A percentile compares a stretch with the other conserved stretches of the same genome.
Conservation (phyloP, 2,113 vertebrate species). For the Callorhinus ursinus region DNA sequence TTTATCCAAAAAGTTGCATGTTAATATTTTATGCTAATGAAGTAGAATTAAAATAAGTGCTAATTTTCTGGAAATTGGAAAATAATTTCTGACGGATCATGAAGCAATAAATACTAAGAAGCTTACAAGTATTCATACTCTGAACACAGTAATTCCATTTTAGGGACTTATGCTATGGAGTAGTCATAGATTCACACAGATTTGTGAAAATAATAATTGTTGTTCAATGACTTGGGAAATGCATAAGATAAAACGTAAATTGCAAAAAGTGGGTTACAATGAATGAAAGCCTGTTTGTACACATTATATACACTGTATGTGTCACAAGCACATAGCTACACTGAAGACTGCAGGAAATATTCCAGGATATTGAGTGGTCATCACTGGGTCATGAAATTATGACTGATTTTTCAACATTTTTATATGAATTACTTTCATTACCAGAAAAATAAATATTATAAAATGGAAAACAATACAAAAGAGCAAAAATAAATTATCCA, state of each 20-base stretch:
- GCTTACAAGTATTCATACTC: background rate
- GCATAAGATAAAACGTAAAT: constrained; percentile 4
- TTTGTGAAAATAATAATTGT: background rate
- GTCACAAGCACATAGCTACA: background rate
- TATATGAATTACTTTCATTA: background rate
- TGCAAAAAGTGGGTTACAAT: background rate
- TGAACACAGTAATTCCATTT: background rate
- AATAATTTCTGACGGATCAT: constrained; percentile 11
- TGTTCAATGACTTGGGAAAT: background rate
- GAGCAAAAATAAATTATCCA: constrained; percentile 11
- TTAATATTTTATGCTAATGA: background rate
- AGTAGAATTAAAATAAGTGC: constrained; percentile 27
- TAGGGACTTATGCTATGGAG: background rate
- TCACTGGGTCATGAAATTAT: background rate
- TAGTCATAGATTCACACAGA: background rate
- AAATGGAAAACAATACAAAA: background rate
- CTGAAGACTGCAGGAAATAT: background rate
- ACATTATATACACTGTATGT: background rate
- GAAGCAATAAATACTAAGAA: background rate
- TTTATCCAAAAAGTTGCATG: background rate
- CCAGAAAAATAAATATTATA: background rate
- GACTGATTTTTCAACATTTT: background rate
- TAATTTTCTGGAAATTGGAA: constrained; percentile 37
- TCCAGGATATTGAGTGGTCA: background rate
- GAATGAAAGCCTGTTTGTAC: background rate